Base-by-base conservation (phyloP, 2,113 vertebrate genomes). In the Alectura lathami region DNA sequence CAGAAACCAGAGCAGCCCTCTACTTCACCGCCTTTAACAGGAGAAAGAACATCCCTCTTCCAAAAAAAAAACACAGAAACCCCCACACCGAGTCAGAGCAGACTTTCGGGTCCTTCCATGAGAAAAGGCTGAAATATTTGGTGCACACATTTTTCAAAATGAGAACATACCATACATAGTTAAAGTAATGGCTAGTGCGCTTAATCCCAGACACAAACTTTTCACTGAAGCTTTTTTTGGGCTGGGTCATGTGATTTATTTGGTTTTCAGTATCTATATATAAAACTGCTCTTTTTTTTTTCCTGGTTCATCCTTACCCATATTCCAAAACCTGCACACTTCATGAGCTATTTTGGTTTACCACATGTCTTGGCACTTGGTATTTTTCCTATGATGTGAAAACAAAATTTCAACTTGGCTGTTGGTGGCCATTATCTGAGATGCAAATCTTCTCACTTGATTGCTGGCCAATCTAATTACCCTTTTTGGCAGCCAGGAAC, bases 101-200 rank as follows among this genome's bases (percentile, higher is more conserved):
- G 43, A 63, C 43, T 77, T 83, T 94, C 47, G 0, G 47, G 64
- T 78, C 83, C 85, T 96, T 96, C 85, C 94, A 95, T 93, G 93
- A 96, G 94, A 96, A 96, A 97, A 93, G 95, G 89, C 91, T 93
- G 5, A 95, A 95, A 91, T 96, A 96, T 95, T 96, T 78, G 89
- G 83, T 91, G 90, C 11, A 83, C 84, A 81, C 96, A 88, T 97
- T 95, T 95, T 84, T 95, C 72, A 73, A 93, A 82, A 94, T 0
- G 69, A 96, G 94, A 95, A 96, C 96, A 96, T 96, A 96, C 95
- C 93, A 95, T 95, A 92, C 95, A 96, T 95, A 96, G 94, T 94
- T 96, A 96, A 96, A 95, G 96, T 94, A 94, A 95, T 96, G 94
- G 96, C 94, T 96, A 86, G 92, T 95, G 95, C 93, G 76, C 92